Conservation (phyloP, 2,888 invertebrate species). For the Drosophila histrio region DNA sequence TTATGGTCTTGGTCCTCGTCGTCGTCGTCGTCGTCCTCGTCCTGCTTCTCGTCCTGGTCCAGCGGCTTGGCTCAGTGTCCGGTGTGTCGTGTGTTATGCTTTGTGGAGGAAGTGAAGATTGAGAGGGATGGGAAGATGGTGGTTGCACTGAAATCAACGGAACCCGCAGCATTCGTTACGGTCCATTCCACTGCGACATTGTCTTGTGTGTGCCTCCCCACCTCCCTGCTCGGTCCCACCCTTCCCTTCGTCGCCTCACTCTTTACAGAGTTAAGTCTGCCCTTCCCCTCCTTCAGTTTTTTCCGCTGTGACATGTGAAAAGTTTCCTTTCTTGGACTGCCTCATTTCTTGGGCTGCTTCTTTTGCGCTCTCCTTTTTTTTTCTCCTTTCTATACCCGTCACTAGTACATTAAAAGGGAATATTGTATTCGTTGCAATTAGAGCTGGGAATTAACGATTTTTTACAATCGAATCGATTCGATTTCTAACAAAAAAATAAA, state of each 20-base stretch:
- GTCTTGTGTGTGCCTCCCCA: conserved; percentile 15
- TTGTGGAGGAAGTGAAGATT: neutral
- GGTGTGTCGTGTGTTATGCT: conserved; percentile 9
- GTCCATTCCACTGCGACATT: conserved; percentile 54
- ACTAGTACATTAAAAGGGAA: neutral
- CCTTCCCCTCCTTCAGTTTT: neutral
- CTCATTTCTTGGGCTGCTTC: conserved; percentile 21
- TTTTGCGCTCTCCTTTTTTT: neutral
- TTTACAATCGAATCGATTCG: too few species aligned
- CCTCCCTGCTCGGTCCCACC: neutral
- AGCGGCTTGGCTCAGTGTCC: conserved; percentile 22
- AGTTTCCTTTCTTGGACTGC: conserved; percentile 50
- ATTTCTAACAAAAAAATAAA: too few species aligned
- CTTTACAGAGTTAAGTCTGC: neutral
- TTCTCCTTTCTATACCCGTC: neutral
- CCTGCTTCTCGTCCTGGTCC: neutral
- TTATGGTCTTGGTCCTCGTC: neutral
- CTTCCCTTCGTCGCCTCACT: neutral
- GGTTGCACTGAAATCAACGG: conserved; percentile 67
- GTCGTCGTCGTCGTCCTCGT: neutral
- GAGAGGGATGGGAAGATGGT: neutral
- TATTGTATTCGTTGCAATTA: neutral
- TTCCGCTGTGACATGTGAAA: conserved; percentile 64
- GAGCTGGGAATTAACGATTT: too few species aligned
- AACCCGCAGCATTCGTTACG: conserved; percentile 81